Evolutionary conservation across 2,888 invertebrate genomes (phyloP), one percentile per base, ranked within the genome.

Genomic region (Eristalis tenax): DNA sequence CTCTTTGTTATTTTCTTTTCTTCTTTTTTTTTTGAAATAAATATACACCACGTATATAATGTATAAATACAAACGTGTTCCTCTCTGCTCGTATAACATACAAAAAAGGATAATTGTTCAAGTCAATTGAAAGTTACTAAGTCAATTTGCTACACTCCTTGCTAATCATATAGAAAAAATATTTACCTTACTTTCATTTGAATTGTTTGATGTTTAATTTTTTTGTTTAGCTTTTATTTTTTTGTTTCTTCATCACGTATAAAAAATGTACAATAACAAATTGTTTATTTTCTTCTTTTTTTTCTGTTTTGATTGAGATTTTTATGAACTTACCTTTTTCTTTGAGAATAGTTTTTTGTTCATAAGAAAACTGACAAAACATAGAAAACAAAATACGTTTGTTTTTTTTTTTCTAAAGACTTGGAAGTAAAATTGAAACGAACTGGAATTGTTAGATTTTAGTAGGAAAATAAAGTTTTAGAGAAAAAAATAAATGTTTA

Each of bases 261-360:
- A 86, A 86, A 81, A 86, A 86, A 81, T 86, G 26, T 86, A 86
- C 86, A 86, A 70, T 86, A 86, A 86, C 86, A 86, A 74, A 86
- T 70, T 82, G 22, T 83, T 66, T 70, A 65, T 50, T 68, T 68
- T 28, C 35, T 76, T 61, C 5, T 43, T 43, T n/a, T n/a, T 50
- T 5, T 50, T 50, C 8, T 50, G n/a, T 1, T 50, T 32, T 50
- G 18, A 6, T 50, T 18, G n/a, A n/a, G 18, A 8, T 50, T 50
- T 50, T 38, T 63, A 83, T 83, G 78, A 82, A 86, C 86, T 86
- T 86, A 86, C 86, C 86, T 86, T 81, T 65, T 77, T 79, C 74
- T 79, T 50, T 1, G n/a, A 1, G 2, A 23, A 26, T 13, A 59
- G 28, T 22, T 59, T n/a, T 38, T 68, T 40, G 23, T 56, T 65